Conservation (phyloP, 2,113 vertebrate species). For the Microtus montanus region DNA sequence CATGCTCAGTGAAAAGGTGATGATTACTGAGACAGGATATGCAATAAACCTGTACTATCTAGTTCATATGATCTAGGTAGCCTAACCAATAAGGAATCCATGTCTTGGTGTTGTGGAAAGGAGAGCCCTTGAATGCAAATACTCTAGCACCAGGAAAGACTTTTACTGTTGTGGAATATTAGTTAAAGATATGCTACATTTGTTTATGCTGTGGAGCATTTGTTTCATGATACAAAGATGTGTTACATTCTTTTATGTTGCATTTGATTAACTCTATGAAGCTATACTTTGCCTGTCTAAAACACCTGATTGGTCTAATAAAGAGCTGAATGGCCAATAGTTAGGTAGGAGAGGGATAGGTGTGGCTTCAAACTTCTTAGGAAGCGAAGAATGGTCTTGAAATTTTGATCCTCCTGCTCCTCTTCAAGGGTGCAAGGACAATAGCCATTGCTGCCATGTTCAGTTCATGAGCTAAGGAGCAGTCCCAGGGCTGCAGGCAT, state of each 20-base stretch:
- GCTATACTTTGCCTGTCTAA: neutral
- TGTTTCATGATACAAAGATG: neutral
- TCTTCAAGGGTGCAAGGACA: too few species aligned
- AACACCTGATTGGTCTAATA: neutral
- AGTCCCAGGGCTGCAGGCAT: too few species aligned
- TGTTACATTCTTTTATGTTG: neutral
- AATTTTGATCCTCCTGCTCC: neutral
- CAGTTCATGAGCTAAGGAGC: neutral
- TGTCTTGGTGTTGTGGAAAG: neutral
- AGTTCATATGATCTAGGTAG: neutral
- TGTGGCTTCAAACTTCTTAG: neutral
- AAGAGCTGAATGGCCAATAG: neutral
- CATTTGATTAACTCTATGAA: neutral
- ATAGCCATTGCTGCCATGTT: too few species aligned
- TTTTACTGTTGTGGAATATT: neutral
- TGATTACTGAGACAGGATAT: neutral
- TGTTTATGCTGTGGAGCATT: neutral
- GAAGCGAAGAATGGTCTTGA: neutral
- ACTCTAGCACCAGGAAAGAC: neutral
- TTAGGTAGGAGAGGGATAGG: neutral
- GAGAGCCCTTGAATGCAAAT: neutral
- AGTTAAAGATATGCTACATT: neutral
- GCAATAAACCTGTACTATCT: neutral
- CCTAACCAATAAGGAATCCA: neutral
- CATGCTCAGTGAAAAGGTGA: neutral